Base-by-base conservation (phyloP, 2,888 invertebrate species). In the Lasioglossum calceatum region DNA sequence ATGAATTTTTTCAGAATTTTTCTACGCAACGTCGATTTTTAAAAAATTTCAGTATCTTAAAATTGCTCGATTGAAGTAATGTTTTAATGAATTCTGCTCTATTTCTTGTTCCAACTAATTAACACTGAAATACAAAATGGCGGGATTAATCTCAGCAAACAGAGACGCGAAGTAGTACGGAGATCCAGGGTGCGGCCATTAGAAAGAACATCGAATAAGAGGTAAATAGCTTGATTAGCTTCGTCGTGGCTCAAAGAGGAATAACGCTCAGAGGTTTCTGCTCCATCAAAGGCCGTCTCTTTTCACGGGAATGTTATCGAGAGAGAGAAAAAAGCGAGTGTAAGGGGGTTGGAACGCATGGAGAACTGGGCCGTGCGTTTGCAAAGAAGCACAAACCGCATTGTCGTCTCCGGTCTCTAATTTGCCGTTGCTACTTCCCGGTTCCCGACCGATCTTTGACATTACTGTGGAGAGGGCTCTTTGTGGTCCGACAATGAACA, bases 341-440 rank as follows among this genome's bases (percentile, higher is more conserved):
- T 4, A 74, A 74, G 47, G 80, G 50, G 32, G 50, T 71, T 8
- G 32, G 44, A 77, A 27, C 14, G 44, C 12, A 54, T 47, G 47
- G 75, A 77, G 84, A 77, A n/a, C 58, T n/a, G 58, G 16, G 50
- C 47, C 61, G 58, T 10, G 42, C 44, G 27, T 72, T 75, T 44
- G 39, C 79, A 72, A 84, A 81, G 84, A 71, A 74, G 58, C 58
- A 47, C 73, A 70, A 77, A 79, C 70, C 61, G 72, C 50, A 78
- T 82, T 82, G 71, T 75, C 78, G 72, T 73, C 75, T 58, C 64
- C 44, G 32, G 76, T 47, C 77, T 84, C 76, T 85, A 89, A 88
- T 90, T 90, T 89, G 86, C 80, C 71, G 82, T 36, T 54, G 79
- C 71, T 80, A 70, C 88, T 81, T 85, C 85, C 82, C 80, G 39